Base-by-base conservation (phyloP, 1,140 invertebrate species). In the Drosophila nannoptera region DNA sequence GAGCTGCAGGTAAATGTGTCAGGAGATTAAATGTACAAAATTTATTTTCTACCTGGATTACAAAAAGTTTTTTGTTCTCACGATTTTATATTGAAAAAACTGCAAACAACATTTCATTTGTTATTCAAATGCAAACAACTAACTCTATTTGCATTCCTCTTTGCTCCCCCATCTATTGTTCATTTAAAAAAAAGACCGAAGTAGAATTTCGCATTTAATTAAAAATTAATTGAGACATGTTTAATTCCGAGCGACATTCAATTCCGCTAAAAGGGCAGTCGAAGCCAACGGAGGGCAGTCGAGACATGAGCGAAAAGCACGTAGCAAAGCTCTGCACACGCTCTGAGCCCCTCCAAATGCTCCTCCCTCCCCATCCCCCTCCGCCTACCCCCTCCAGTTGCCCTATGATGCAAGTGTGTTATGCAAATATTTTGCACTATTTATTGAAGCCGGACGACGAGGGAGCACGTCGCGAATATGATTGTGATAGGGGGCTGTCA, bases 361-460 rank as follows among this genome's bases (percentile, higher is more conserved):
- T 3, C 7, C 45, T 4, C 7, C 43, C 6, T 22, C 14, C 43
- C 22, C 0, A 7, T 8, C 3, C 9, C 4, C 16, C 36, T 8
- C 38, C 32, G 11, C 36, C 5, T 40, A 9, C 38, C 40, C 5
- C 11, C n/a, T 1, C 12, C 12, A 43, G 1, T 22, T 22, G 3
- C 45, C 2, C 8, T 32, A 9, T 31, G 14, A 32, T 54, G 12
- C 12, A 14, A n/a, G 48, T 59, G 49, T 54, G 43, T 72, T 58
- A 77, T 76, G 71, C 62, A 78, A 80, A 78, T 80, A 65, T 73
- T 80, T 69, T 80, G 32, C 61, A 65, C 59, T 55, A 52, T 76
- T 68, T 22, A 22, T 22, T 22, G 22, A 22, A n/a, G n/a, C n/a
- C n/a, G n/a, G n/a, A n/a, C n/a, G n/a, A n/a, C n/a, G n/a, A n/a